Base-by-base conservation (phyloP, 2,888 invertebrate genomes). In the Eupithecia subumbrata region DNA sequence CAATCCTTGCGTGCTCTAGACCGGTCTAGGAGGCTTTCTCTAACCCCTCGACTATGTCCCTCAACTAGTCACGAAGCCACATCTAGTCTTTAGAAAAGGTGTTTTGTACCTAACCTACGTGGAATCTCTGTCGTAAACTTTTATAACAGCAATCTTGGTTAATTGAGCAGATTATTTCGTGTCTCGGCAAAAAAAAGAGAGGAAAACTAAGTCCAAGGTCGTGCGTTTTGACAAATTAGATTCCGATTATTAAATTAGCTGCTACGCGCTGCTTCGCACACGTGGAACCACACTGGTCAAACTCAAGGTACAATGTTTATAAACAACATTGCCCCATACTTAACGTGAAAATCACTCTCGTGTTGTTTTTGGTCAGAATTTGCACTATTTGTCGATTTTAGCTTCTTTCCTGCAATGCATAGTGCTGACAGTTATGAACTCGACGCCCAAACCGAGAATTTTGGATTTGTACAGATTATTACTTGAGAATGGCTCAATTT, bases 11-110 rank as follows among this genome's bases (percentile, higher is more conserved):
- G 69, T 72, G 73, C 60, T 69, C 56, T 60, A 70, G 73, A 75
- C 78, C 70, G 73, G 69, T 75, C 66, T 69, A 37, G 7, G 25
- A 52, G 48, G 71, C 80, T 79, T 80, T 80, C 80, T 75, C 77
- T 75, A 73, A 72, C 69, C 72, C 76, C 63, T 76, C 60, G 76
- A 64, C 72, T 72, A 45, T 37, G 69, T 48, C 71, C 69, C 56
- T 71, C 69, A 78, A 74, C 69, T 72, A 75, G 71, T 76, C 77
- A 75, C 76, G 78, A 71, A 43, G n/a, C 22, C n/a, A 22, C 67
- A 71, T 63, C 73, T 60, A 45, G 52, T 22, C 71, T 34, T 2
- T 40, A 37, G 72, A 75, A 80, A 80, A 80, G 76, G 69, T 66
- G 25, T 40, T 52, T 40, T 9, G 40, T n/a, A 3, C 8, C 66